phyloP scores from a whole-genome alignment of 1,140 invertebrate species.

The Ladona fulva region DNA sequence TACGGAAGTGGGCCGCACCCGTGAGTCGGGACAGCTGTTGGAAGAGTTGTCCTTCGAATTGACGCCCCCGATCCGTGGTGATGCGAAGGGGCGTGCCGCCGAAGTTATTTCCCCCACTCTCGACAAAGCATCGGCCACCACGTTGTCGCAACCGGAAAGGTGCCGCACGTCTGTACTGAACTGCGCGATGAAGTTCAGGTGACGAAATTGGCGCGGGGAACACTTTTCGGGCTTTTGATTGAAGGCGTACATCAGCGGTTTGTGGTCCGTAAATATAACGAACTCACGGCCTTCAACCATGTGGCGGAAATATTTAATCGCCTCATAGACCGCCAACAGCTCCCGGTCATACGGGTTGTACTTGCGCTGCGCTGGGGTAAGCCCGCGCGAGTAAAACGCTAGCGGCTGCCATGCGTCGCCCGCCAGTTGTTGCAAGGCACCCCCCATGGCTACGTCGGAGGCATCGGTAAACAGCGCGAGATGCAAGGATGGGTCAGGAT shows the following conservation, averaged over 20 bases:
- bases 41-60: too few relatives aligned
- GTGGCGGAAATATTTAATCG: conserved; percentile 36
- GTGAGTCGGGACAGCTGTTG: too few relatives aligned
- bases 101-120: too few relatives aligned
- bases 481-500: conserved; percentile 11
- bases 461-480: conserved; percentile 18
- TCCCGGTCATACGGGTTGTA: too few relatives aligned
- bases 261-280: conserved; percentile 30
- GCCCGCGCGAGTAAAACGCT: conserved; percentile 35
- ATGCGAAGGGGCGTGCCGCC: too few relatives aligned
- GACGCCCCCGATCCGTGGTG: too few relatives aligned
- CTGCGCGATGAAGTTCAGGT: conserved; percentile 20
- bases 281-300: conserved; percentile 35
- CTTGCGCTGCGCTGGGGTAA: conserved; percentile 29
- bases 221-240: conserved; percentile 27
- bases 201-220: conserved; percentile 27
- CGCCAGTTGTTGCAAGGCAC: conserved; percentile 19
- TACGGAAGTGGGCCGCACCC: too few relatives aligned
- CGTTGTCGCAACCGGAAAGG: conserved; percentile 31
- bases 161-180: conserved; percentile 21
- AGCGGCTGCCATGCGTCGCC: conserved; percentile 28
- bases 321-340: conserved; percentile 37
- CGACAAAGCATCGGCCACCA: conserved; percentile 23
- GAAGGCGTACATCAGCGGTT: conserved; percentile 27
- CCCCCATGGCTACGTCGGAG: conserved; percentile 20